Base-by-base conservation (phyloP, 2,797 vertebrate species). In the Fratercula arctica region DNA sequence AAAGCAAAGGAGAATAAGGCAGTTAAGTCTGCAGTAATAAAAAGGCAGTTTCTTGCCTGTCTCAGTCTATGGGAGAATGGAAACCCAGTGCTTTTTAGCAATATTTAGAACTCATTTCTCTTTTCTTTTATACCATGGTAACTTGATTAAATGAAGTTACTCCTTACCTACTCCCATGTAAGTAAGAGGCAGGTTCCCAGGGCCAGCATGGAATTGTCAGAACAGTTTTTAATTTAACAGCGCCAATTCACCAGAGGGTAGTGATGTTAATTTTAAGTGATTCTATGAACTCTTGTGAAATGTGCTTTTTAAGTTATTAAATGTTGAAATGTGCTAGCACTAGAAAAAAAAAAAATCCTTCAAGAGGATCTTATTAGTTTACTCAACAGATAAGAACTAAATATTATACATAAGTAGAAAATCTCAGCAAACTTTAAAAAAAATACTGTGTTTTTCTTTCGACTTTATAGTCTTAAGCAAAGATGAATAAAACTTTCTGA, bases 171-270 rank as follows among this genome's bases (percentile, higher is more conserved):
- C 29, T 91, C 10, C 33, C 14, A 2, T 35, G 13, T 89, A 89
- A 80, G 56, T 41, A 68, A 69, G 69, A 86, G 68, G 50, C 41
- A 83, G 20, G 9, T 85, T 95, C 80, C 76, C 61, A 75, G 25
- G 31, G 28, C 46, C 3, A 1, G 39, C 45, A 37, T 48, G 63
- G 73, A 79, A 35, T 28, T 45, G 39, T 35, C 23, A 59, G 45
- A 56, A 68, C 13, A 23, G 46, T 21, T 96, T 92, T 94, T 88
- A 86, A 90, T 91, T 91, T 85, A 79, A 81, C 56, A 82, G 31
- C 35, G 63, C 43, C 48, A 25, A 67, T 81, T 87, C 80, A 79
- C 37, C 51, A 76, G 51, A 16, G 1, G 41, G n/a, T 78, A 80
- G 45, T 57, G 46, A 63, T 80, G 61, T n/a, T 87, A 87, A 80